phyloP scores from a whole-genome alignment of 1,140 invertebrate species.

The Microplitis demolitor region DNA sequence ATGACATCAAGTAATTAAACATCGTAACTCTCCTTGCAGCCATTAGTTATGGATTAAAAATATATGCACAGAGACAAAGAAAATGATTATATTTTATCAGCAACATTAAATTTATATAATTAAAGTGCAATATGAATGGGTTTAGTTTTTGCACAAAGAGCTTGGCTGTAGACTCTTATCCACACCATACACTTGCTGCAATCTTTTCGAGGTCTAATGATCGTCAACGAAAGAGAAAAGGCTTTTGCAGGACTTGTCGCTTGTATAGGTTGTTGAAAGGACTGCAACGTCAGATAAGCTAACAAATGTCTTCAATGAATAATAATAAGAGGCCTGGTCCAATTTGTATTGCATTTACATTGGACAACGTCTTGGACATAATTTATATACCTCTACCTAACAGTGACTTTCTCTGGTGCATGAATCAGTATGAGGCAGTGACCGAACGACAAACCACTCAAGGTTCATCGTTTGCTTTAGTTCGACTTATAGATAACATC shows the following conservation, averaged over 20 bases:
- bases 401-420: slow-evolving; percentile 14
- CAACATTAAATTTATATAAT: background rate
- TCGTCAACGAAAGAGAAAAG: background rate
- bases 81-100: background rate
- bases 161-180: background rate
- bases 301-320: slow-evolving; percentile 55
- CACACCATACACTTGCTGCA: background rate
- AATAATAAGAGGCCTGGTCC: slow-evolving; percentile 48
- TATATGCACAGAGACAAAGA: background rate
- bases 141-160: background rate
- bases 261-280: slow-evolving; percentile 17
- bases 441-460: slow-evolving; percentile 10
- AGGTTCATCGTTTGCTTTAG: background rate
- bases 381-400: slow-evolving; percentile 41
- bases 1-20: background rate
- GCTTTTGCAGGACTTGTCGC: background rate
- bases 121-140: background rate
- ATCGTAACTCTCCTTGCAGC: background rate
- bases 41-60: background rate
- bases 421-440: background rate
- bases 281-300: slow-evolving; percentile 47
- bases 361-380: slow-evolving; percentile 35
- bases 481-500: slow-evolving; percentile 29
- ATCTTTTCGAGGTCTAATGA: slow-evolving; percentile 2
- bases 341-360: slow-evolving; percentile 54